Evolutionary conservation across 2,113 vertebrate genomes (phyloP), one percentile per base, ranked within the genome.

Genomic region (Myiozetetes cayanensis): DNA sequence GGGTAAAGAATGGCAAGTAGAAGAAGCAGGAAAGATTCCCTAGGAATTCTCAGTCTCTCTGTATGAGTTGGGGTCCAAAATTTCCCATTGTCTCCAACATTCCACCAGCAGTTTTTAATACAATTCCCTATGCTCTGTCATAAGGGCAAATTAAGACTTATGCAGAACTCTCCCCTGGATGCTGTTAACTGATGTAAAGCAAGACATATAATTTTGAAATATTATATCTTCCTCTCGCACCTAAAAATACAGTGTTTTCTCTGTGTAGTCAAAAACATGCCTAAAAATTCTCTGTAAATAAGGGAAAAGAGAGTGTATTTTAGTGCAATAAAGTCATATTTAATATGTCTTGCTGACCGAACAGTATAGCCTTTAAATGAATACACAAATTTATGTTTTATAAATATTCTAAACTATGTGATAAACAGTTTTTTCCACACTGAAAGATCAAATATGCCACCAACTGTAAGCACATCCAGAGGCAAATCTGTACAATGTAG

Each of bases 401-500:
- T 62, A 90, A 75, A 79, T 96, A 96, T 96, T 87, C 11, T 11
- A 81, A 93, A 93, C 62, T 91, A 67, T 92, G 80, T 84, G 59
- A 94, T 93, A 96, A 92, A 95, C 58, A 55, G 47, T 77, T 94
- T 94, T 70, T 95, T 59, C n/a, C 30, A 73, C n/a, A 82, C 56
- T 75, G 90, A 90, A 81, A 90, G 75, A 97, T 95, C 61, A 94
- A 94, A 68, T 78, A 92, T 87, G 71, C 63, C 71, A 84, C 85
- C 75, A 95, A 66, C 56, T 65, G 81, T 68, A 92, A 95, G 73
- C 90, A 96, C 82, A 96, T 70, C 66, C 76, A 79, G 62, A 87
- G 79, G 92, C 93, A 94, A 76, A 95, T 81, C 80, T 59, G 76
- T 90, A 97, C 73, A 76, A 39, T 92, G 59, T 62, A 94, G 86